phyloP scores from a whole-genome alignment of 1,140 invertebrate genomes.

The Campodea augens region DNA sequence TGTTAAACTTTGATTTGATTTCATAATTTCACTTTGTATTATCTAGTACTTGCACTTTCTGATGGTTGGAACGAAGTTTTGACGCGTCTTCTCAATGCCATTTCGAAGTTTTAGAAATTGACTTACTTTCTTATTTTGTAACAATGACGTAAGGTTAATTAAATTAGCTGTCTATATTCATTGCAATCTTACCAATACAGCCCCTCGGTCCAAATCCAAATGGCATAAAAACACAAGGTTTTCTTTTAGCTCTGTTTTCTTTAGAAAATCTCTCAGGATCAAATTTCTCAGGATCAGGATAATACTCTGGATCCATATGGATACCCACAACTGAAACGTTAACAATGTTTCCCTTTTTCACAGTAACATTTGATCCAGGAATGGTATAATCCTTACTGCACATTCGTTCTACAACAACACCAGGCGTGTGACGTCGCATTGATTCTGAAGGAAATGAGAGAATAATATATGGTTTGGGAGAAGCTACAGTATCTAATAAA shows the following conservation, averaged over 20 bases:
- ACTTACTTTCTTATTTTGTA: too few relatives aligned
- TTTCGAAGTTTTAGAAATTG: too few relatives aligned
- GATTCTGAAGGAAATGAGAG: slow-evolving; percentile 8
- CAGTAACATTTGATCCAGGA: slow-evolving; percentile 6
- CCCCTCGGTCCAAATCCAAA: slow-evolving; percentile 39
- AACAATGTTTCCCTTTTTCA: slow-evolving; percentile 4
- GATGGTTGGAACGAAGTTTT: too few relatives aligned
- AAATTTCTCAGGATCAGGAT: slow-evolving; percentile 31
- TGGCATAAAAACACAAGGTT: slow-evolving; percentile 32
- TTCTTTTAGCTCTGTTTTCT: slow-evolving; percentile 29
- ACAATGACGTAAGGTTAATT: too few relatives aligned
- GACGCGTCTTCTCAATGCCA: too few relatives aligned
- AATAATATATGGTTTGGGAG: too few relatives aligned
- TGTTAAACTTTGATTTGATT: too few relatives aligned
- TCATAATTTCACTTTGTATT: too few relatives aligned
- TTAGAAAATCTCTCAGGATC: slow-evolving; percentile 36
- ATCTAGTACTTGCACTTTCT: too few relatives aligned
- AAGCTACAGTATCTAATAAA: too few relatives aligned
- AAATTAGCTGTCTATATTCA: too few relatives aligned
- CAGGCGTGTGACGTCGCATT: slow-evolving; percentile 3
- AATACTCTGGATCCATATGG: slow-evolving; percentile 33
- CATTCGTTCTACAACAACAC: neutral
- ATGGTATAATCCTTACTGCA: slow-evolving; percentile 9
- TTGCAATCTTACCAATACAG: slow-evolving; percentile 34
- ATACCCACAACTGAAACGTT: slow-evolving; percentile 24